Evolutionary conservation across 2,113 vertebrate species (phyloP), one percentile per base, ranked within the genome.

Genomic region (Erythrocercus mccallii): DNA sequence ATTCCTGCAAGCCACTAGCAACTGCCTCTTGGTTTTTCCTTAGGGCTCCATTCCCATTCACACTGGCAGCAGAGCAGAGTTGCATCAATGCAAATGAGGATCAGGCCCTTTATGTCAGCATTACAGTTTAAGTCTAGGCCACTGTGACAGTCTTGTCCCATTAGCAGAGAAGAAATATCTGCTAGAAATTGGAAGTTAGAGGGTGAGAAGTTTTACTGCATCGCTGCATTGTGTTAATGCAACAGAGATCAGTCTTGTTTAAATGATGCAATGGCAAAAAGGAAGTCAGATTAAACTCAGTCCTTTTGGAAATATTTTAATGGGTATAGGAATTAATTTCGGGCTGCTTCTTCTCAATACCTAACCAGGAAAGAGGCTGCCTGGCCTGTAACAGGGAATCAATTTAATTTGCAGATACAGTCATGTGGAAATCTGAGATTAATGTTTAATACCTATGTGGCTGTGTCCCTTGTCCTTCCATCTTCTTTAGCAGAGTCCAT

Each of bases 371-470:
- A 86, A 81, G 48, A 61, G 33, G 27, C 42, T 88, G 18, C 10
- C 37, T 93, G 65, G 13, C 38, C 56, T 78, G 82, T 93, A 92
- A 54, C 44, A 72, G 64, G 50, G 47, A 68, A 86, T 92, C 31
- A 54, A 7, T 95, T 84, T 69, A 57, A 92, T 95, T 92, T 90
- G 11, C 51, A 78, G 76, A 58, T 88, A 92, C n/a, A 69, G 85
- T 72, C 64, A 17, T 74, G 33, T 81, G 64, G 38, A 90, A 92
- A 88, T 79, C 56, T 48, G 85, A 86, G 68, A 71, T 81, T 80
- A 88, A 81, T 77, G n/a, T 86, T 90, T 94, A 86, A 74, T 95
- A 53, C 44, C 60, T 58, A 25, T 40, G 45, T 82, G 3, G 2
- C 44, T 37, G 19, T 35, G 12, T 90, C 53, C 37, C 31, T 70